Evolutionary conservation across 2,797 vertebrate genomes (phyloP), one percentile per base, ranked within the genome.

Genomic region (Eulemur albifrons): DNA sequence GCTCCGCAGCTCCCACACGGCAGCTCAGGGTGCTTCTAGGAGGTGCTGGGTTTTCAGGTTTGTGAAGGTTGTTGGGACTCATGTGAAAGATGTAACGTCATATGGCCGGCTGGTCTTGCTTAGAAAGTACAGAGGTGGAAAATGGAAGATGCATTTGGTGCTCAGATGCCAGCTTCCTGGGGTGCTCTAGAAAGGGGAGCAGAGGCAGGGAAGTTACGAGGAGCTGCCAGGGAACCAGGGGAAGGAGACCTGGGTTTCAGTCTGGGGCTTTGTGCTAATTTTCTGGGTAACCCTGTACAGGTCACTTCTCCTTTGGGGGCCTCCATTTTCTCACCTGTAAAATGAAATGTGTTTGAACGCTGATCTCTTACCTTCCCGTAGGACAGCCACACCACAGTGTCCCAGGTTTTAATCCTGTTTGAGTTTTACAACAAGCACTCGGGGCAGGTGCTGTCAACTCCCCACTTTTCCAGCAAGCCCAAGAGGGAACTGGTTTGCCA

Each of bases 11-110:
- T 54, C 65, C 80, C 59, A 54, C 15, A 6, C 1, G 17, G 30
- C 0, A 1, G n/a, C 85, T 52, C 4, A 0, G 1, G n/a, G 57
- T 1, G 13, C 15, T 8, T 76, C 67, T 54, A 79, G 76, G 79
- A 83, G 79, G 70, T n/a, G 77, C 88, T 70, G 38, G 20, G 61
- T 20, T 59, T 76, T 40, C 65, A 54, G 79, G 67, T 67, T 93
- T 50, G 72, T 25, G 72, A 69, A 93, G 50, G 63, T 25, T 87
- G 8, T n/a, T 72, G 87, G 81, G 80, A 79, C 69, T 84, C 38
- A 15, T 7, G 25, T 88, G 73, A 90, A 96, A 88, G 50, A 50
- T 38, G 35, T 17, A 73, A 23, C 21, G 20, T 43, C 72, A 0
- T 3, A 30, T 7, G 59, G 21, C 69, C 35, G 14, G 13, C 79